These are phyloP conservation scores for Eudyptes chrysolophus DNA, from an alignment of 2,113 vertebrate genomes.

Conservation along the genomic window DNA sequence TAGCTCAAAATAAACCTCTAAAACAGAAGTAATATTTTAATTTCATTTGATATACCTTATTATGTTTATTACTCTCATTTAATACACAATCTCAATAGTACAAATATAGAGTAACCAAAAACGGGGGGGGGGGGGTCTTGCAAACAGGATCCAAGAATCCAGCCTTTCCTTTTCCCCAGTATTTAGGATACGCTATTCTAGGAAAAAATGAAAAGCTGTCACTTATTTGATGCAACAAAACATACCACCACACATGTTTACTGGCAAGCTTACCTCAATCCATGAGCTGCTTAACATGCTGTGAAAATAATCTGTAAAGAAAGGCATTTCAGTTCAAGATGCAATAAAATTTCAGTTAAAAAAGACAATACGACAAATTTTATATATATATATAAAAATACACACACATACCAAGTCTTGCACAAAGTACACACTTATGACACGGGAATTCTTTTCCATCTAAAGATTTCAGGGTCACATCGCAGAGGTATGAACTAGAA, in stretches of 20 bases:
- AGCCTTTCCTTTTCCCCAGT: neutral
- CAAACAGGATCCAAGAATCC: neutral
- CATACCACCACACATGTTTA: neutral
- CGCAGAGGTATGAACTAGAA: slow-evolving; percentile 87
- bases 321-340: slow-evolving; percentile 47
- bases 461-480: slow-evolving; percentile 91
- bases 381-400: neutral
- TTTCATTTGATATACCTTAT: neutral
- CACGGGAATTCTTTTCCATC: slow-evolving; percentile 94
- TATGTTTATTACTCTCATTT: neutral
- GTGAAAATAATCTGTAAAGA: slow-evolving; percentile 92
- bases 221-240: neutral
- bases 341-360: neutral
- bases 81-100: neutral
- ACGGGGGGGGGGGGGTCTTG: neutral
- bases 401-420: slow-evolving; percentile 86
- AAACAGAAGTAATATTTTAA: neutral
- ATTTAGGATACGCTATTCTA: neutral
- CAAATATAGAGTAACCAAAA: neutral
- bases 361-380: neutral
- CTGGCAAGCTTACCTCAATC: slow-evolving; percentile 87
- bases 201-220: neutral
- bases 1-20: neutral
- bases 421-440: slow-evolving; percentile 96
- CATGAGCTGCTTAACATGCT: slow-evolving; percentile 97